phyloP scores from a whole-genome alignment of 2,113 vertebrate species.

The Centropus bengalensis region DNA sequence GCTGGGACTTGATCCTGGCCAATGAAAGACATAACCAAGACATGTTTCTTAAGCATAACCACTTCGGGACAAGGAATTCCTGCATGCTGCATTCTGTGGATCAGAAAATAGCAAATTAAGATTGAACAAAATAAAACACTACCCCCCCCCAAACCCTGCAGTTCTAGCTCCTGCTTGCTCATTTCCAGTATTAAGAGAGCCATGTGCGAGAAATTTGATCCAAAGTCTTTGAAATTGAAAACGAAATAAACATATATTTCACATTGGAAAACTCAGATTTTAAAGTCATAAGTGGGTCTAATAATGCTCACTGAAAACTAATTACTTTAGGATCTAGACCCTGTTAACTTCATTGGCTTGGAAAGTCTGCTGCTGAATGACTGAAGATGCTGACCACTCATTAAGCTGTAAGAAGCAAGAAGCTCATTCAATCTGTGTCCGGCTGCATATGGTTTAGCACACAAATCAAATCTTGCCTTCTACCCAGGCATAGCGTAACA shows the following conservation, averaged over 20 bases:
- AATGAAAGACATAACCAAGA: slow-evolving; percentile 98
- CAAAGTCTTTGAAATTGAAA: not conserved
- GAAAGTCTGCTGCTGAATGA: not conserved
- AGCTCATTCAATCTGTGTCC: not conserved
- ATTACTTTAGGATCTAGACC: not conserved
- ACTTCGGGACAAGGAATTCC: slow-evolving; percentile 92
- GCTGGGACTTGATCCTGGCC: slow-evolving; percentile 93
- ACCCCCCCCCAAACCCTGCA: not conserved
- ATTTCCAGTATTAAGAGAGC: not conserved
- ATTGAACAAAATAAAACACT: not conserved
- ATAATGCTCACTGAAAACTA: not conserved
- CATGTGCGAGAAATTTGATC: not conserved
- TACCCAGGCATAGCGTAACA: accelerated
- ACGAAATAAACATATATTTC: not conserved
- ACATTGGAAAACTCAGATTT: not conserved
- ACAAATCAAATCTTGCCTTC: not conserved
- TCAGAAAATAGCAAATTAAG: not conserved
- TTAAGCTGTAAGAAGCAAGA: not conserved
- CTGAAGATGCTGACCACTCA: not conserved
- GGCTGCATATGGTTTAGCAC: not conserved
- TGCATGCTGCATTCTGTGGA: slow-evolving; percentile 89
- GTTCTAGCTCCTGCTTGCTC: not conserved
- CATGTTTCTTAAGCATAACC: slow-evolving; percentile 92
- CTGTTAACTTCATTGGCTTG: not conserved
- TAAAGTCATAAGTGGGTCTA: not conserved